Percentiles rank a stretch among this genome's conserved stretches.
phyloP scores from a whole-genome alignment of 2,888 invertebrate genomes.

The Brachyptera risi region DNA sequence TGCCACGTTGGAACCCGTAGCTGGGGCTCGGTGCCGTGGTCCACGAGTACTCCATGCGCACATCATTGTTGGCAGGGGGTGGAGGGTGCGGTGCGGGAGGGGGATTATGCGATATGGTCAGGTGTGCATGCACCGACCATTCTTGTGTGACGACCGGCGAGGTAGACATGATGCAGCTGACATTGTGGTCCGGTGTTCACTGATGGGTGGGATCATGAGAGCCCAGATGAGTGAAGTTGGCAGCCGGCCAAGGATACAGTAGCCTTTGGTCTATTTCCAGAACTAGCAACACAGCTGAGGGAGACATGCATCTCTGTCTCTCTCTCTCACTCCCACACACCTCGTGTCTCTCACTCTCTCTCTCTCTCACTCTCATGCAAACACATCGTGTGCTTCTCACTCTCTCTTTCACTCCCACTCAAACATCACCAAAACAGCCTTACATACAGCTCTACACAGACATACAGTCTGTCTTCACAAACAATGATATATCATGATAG shows the following conservation, averaged over 20 bases:
- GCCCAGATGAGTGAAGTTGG: not conserved
- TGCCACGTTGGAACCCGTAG: conserved; percentile 51
- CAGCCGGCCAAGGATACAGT: not conserved
- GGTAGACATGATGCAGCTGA: not conserved
- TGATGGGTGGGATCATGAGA: not conserved
- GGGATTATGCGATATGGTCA: conserved; percentile 55
- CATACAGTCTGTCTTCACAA: too few species aligned
- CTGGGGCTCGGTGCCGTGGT: conserved; percentile 39
- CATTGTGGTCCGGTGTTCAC: not conserved
- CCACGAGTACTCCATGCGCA: conserved; percentile 53
- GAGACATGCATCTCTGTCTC: too few species aligned
- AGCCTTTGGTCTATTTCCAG: too few species aligned
- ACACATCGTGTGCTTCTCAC: too few species aligned
- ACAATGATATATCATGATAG: too few species aligned
- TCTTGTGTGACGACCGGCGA: conserved; percentile 49
- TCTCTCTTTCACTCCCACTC: too few species aligned
- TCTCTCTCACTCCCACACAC: too few species aligned
- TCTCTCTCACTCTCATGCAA: too few species aligned
- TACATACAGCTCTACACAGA: too few species aligned
- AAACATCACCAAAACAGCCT: too few species aligned
- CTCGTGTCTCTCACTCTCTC: too few species aligned
- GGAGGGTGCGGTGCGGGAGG: conserved; percentile 37
- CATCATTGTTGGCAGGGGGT: conserved; percentile 44
- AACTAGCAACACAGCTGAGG: too few species aligned
- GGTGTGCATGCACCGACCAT: conserved; percentile 66